phyloP scores from a whole-genome alignment of 64 coral and sea anemone species.

The Platygyra sinensis region DNA sequence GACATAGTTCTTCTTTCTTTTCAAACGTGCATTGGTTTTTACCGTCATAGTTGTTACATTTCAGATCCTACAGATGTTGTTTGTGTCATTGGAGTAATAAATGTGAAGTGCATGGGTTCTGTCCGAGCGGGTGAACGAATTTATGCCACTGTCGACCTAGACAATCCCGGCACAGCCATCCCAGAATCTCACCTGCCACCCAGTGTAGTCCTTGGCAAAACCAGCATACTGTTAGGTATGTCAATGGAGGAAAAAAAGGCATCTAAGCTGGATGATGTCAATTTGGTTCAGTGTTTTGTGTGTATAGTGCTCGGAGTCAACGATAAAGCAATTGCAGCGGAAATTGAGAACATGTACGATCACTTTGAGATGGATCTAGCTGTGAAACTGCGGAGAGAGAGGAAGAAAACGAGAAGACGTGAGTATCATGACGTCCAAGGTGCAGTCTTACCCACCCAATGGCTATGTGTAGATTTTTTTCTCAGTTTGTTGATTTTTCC shows the following conservation, averaged over 20 bases:
- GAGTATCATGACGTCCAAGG: neutral
- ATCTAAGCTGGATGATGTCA: slow-evolving; percentile 32
- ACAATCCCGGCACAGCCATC: slow-evolving; percentile 72
- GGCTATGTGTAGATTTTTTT: too few relatives aligned
- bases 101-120: slow-evolving; percentile 66
- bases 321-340: slow-evolving; percentile 58
- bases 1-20: too few relatives aligned
- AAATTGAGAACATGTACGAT: slow-evolving; percentile 76
- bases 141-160: slow-evolving; percentile 63
- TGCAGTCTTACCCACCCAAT: too few relatives aligned
- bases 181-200: slow-evolving; percentile 90
- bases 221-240: slow-evolving; percentile 67
- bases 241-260: slow-evolving; percentile 69
- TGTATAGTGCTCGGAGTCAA: slow-evolving; percentile 83
- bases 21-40: neutral
- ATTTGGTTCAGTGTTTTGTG: slow-evolving; percentile 82
- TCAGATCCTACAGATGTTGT: slow-evolving; percentile 76
- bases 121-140: slow-evolving; percentile 86
- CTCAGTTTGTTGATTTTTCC: too few relatives aligned
- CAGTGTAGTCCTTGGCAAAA: slow-evolving; percentile 26
- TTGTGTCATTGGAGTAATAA: slow-evolving; percentile 82
- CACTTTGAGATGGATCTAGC: slow-evolving; percentile 57
- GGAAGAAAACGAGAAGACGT: slow-evolving; percentile 55
- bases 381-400: slow-evolving; percentile 58
- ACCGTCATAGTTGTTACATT: neutral